A percentile compares a stretch with the other conserved stretches of the same genome.
Evolutionary conservation across 2,888 invertebrate genomes (phyloP).

Genomic region (Drosophila tripunctata): DNA sequence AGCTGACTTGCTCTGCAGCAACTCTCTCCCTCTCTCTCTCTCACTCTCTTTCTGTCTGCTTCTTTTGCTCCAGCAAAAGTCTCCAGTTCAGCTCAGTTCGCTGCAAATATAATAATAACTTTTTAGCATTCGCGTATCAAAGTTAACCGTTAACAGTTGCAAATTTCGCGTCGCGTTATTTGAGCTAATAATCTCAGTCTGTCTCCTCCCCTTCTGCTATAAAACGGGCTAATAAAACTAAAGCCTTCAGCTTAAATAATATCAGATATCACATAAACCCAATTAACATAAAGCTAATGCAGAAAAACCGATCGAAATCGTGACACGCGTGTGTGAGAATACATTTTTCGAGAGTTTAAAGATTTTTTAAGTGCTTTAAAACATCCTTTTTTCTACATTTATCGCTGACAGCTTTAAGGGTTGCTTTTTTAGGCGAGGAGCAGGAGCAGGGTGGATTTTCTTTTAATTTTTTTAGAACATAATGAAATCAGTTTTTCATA

Average conservation of each 20-base stretch:
- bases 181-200: not conserved
- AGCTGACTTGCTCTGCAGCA: constrained; percentile 25
- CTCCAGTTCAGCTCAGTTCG: not conserved
- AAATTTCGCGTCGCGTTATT: constrained; percentile 37
- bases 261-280: constrained; percentile 14
- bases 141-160: constrained; percentile 72
- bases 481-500: constrained; percentile 64
- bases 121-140: constrained; percentile 69
- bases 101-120: constrained; percentile 19
- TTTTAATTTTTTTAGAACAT: constrained; percentile 25
- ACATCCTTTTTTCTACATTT: constrained; percentile 7
- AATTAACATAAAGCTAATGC: constrained; percentile 20
- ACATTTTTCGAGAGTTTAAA: no score
- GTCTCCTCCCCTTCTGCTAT: no score
- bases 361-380: not conserved
- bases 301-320: not conserved
- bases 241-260: constrained; percentile 3
- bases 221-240: constrained; percentile 1
- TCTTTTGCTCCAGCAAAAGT: not conserved
- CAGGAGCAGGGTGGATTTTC: constrained; percentile 1
- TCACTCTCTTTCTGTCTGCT: constrained; percentile 4
- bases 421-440: not conserved
- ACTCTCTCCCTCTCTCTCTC: constrained; percentile 15
- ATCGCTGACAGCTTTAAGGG: constrained; percentile 5
- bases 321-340: constrained; percentile 20